Base-by-base conservation (phyloP, 2,888 invertebrate species). In the Drosophila villosipedis region DNA sequence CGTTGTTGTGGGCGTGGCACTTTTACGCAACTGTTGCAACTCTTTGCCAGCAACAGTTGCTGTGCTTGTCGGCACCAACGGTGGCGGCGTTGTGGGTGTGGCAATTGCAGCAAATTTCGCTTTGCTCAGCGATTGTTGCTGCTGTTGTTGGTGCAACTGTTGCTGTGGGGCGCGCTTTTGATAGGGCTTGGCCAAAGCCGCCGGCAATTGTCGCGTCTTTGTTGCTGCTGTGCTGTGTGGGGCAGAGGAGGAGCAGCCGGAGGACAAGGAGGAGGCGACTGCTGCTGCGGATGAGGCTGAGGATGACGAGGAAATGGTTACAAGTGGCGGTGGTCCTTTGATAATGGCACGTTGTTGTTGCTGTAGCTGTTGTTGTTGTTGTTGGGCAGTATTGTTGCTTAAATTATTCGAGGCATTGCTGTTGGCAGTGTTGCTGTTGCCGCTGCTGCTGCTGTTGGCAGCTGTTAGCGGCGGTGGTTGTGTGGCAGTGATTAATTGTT, bases 401-500 rank as follows among this genome's bases (percentile, higher is more conserved):
- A 83, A 55, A 68, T 72, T 90, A 75, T 80, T 87, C 76, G 76
- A 83, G 77, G 83, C 75, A 75, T 66, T 83, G 59, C 55, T 80
- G 85, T 74, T 81, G 77, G 75, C 68, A 68, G 68, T 75, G 74
- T 68, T 74, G 69, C 54, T 59, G 73, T 61, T 75, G 75, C 65
- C 83, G 67, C 61, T 76, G 70, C 33, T 83, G 63, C 57, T 80
- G 72, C 66, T 84, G 75, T 78, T 82, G 61, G 87, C 76, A 60
- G 91, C 90, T 25, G 92, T 89, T 33, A 92, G 33, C 12, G 92
- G 92, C 54, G 92, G 92, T 47, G 92, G 92, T 60, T 92, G 92
- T 14, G 84, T 86, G 78, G 91, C 89, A 73, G 91, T 90, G 70
- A 91, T 86, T 55, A 87, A 82, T 72, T 91, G 88, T 47, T 78